Evolutionary conservation across 2,797 vertebrate genomes (phyloP).

Genomic region (Mormyrus proboscirostris): DNA sequence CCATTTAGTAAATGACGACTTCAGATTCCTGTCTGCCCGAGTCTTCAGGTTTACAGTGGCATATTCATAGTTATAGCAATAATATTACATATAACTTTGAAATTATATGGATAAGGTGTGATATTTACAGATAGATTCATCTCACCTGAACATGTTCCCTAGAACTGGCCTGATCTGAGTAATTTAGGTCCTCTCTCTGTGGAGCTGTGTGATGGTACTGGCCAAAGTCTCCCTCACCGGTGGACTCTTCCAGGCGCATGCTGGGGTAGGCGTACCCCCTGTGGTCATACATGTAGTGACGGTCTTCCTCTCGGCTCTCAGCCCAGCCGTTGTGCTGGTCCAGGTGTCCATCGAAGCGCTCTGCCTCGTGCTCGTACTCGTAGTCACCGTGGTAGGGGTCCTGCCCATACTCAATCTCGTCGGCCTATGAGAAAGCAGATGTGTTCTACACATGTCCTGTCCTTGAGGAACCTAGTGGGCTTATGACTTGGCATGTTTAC

Average conservation of each 20-base stretch:
- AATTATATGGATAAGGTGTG: not conserved
- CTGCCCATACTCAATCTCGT: slow-evolving; percentile 47
- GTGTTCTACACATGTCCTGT: not conserved
- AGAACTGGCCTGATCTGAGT: slow-evolving; percentile 48
- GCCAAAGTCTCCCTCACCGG: slow-evolving; percentile 55
- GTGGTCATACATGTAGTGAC: slow-evolving; percentile 52
- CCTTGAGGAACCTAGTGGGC: not conserved
- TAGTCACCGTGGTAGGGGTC: slow-evolving; percentile 53
- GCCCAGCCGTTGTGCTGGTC: slow-evolving; percentile 61
- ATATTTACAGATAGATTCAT: not conserved
- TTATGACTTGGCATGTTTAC: not conserved
- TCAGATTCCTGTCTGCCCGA: not conserved
- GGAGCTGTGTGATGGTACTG: slow-evolving; percentile 58
- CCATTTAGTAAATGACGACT: not conserved
- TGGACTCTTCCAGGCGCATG: slow-evolving; percentile 49
- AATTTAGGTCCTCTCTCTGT: slow-evolving; percentile 49
- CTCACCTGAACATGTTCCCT: slow-evolving; percentile 72
- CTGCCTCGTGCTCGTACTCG: slow-evolving; percentile 40
- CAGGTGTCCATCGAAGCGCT: slow-evolving; percentile 47
- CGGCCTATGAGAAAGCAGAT: slow-evolving; percentile 46
- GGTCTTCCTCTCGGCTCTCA: slow-evolving; percentile 38
- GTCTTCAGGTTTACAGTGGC: not conserved
- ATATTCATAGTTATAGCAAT: not conserved
- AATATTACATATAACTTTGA: not conserved
- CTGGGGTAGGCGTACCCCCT: slow-evolving; percentile 52